Conservation (phyloP, 2,888 invertebrate species). For the Baronia brevicornis region DNA sequence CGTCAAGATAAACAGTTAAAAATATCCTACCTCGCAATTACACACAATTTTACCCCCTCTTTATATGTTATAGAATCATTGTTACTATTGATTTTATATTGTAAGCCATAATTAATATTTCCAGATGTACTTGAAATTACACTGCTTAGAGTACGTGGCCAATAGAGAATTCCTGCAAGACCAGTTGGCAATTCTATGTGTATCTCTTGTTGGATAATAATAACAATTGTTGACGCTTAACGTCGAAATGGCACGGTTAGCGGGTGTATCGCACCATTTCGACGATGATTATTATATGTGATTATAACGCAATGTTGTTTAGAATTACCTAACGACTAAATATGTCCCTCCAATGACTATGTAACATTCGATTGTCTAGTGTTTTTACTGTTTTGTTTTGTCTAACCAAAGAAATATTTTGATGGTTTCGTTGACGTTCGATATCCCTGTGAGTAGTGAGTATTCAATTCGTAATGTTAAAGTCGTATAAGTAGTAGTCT, state of each 20-base stretch:
- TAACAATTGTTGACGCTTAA: constrained; percentile 69
- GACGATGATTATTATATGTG: constrained; percentile 65
- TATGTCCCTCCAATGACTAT: constrained; percentile 74
- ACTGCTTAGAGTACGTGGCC: too few species aligned
- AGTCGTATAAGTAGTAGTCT: constrained; percentile 69
- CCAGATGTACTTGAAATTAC: too few species aligned
- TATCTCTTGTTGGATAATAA: constrained; percentile 13
- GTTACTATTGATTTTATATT: too few species aligned
- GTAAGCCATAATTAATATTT: too few species aligned
- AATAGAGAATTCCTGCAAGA: too few species aligned
- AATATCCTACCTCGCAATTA: too few species aligned
- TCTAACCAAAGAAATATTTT: constrained; percentile 70
- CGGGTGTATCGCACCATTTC: constrained; percentile 61
- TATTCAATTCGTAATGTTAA: constrained; percentile 65
- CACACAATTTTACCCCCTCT: too few species aligned
- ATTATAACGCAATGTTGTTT: constrained; percentile 70
- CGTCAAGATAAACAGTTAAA: too few species aligned
- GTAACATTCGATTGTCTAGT: constrained; percentile 65
- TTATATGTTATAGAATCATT: too few species aligned
- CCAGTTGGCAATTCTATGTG: too few species aligned
- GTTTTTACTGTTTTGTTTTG: constrained; percentile 67
- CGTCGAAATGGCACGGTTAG: constrained; percentile 61
- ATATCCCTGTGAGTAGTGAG: constrained; percentile 69
- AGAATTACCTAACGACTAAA: constrained; percentile 69
- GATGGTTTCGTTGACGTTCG: constrained; percentile 57